Evolutionary conservation across 2,888 invertebrate genomes (phyloP).

Genomic region (Amphiduros pacificus): DNA sequence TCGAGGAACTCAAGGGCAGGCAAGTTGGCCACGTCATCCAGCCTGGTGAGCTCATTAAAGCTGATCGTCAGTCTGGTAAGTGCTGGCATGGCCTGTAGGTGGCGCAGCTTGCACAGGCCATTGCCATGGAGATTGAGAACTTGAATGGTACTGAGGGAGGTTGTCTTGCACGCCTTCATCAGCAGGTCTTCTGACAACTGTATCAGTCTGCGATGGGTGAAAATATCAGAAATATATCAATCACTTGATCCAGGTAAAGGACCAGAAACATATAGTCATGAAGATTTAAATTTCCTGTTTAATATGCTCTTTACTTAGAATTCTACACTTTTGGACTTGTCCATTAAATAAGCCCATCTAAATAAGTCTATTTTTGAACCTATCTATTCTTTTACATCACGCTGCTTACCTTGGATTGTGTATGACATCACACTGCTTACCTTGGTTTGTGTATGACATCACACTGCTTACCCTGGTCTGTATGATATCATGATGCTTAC

Average conservation of each 20-base stretch:
- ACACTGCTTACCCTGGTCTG: no score
- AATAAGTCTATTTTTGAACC: no score
- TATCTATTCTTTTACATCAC: no score
- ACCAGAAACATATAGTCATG: background rate
- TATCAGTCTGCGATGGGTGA: conserved; percentile 43
- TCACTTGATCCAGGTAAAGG: no score
- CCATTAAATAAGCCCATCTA: no score
- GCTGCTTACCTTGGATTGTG: no score
- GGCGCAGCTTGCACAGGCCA: conserved; percentile 41
- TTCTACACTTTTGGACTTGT: no score
- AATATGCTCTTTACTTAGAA: no score
- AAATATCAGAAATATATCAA: no score
- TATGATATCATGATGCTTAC: no score
- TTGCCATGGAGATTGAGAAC: conserved; percentile 54
- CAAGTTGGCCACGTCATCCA: conserved; percentile 53
- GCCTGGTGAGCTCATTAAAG: conserved; percentile 54
- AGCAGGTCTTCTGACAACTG: conserved; percentile 47
- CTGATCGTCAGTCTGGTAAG: conserved; percentile 51
- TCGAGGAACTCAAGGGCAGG: conserved; percentile 54
- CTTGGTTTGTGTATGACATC: no score
- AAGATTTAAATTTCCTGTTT: background rate
- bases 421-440: no score
- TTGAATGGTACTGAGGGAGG: conserved; percentile 40
- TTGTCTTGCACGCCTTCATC: conserved; percentile 37
- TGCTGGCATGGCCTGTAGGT: conserved; percentile 37